Conservation (phyloP, 2,113 vertebrate genomes). For the Antechinus flavipes region DNA sequence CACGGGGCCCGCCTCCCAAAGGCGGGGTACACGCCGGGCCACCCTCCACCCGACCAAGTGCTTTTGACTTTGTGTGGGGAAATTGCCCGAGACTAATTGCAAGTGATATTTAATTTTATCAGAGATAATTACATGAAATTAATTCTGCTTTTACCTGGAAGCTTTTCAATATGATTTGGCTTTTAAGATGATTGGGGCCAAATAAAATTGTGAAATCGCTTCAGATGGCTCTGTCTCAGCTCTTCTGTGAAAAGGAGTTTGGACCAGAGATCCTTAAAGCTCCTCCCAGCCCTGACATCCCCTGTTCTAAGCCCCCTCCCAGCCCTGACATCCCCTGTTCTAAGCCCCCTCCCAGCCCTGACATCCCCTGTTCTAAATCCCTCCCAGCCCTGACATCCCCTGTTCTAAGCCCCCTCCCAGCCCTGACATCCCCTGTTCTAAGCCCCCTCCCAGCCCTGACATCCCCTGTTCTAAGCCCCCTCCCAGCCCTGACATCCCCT, state of each 20-base stretch:
- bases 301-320: too few species aligned
- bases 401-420: background rate
- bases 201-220: background rate
- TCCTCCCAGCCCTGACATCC: too few species aligned
- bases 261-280: background rate
- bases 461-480: too few species aligned
- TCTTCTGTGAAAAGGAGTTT: background rate
- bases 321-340: too few species aligned
- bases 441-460: too few species aligned
- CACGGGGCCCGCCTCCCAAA: constrained; percentile 7
- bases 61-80: constrained; percentile 35
- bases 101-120: constrained; percentile 66
- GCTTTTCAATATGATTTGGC: background rate
- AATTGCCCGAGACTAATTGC: constrained; percentile 67
- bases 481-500: too few species aligned
- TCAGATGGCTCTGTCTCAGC: background rate
- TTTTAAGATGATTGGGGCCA: background rate
- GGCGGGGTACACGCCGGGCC: background rate
- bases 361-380: too few species aligned
- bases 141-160: constrained; percentile 13
- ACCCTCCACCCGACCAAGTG: background rate
- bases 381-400: background rate
- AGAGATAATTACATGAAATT: constrained; percentile 52
- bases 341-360: too few species aligned
- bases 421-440: too few species aligned